Evolutionary conservation across 2,888 invertebrate genomes (phyloP), one percentile per base, ranked within the genome.

Genomic region (Drosophila meridionalis): DNA sequence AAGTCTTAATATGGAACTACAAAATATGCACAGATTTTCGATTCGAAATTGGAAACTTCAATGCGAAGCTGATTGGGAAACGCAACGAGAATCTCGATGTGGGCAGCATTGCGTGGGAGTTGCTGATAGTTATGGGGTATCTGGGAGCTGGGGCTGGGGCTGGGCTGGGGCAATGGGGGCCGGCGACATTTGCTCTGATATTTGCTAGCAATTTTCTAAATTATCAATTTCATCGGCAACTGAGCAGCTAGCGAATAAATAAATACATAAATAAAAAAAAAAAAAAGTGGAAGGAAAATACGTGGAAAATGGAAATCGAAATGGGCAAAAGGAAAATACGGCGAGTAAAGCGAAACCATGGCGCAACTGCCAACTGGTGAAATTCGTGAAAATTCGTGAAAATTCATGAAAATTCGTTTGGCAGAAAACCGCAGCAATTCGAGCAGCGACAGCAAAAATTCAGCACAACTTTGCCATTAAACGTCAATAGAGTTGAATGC

Each of bases 171-270:
- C 40, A 14, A 0, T 9, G 38, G 20, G 8, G 40, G 36, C 30
- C 38, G 42, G 48, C 38, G 56, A 64, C 66, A 68, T 74, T 69
- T 77, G 67, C 63, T 69, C 69, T 78, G 88, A 81, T 71, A 84
- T 87, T 88, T 86, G 74, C 72, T 67, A 68, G 85, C 85, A 84
- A 82, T 87, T 85, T 88, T 76, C 80, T 88, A 85, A 88, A 85
- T 85, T 85, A 85, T 89, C 88, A 89, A 85, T 89, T 85, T 85
- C 89, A 86, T 58, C 81, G 66, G 63, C 89, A 76, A 82, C 82
- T 76, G 79, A 75, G 58, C 82, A 79, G 69, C 76, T 48, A 63
- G 69, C 71, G 69, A 71, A 75, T 80, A 83, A 80, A 87, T 82
- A 84, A 82, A 89, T 74, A 84, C 65, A 80, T 66, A 68, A 82